Evolutionary conservation across 2,113 vertebrate species (phyloP).

Genomic region (human): DNA sequence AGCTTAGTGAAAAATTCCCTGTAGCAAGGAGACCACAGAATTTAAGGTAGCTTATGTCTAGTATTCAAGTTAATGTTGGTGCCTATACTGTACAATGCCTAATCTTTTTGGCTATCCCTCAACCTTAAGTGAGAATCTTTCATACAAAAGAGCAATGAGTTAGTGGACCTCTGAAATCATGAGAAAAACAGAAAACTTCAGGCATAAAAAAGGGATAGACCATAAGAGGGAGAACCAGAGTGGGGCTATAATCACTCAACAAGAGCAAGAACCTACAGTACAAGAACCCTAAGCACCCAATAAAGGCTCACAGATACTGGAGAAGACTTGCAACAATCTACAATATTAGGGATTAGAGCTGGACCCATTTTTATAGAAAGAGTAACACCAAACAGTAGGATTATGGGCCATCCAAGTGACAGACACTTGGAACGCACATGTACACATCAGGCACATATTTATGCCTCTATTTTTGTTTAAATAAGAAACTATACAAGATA

Average conservation of each 20-base stretch:
- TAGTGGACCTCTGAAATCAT: neutral
- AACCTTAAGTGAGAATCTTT: neutral
- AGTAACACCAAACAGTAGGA: neutral
- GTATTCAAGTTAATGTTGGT: neutral
- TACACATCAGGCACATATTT: neutral
- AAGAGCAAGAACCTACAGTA: neutral
- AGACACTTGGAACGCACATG: neutral
- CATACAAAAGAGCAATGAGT: neutral
- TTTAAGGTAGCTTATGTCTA: neutral
- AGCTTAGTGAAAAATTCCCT: neutral
- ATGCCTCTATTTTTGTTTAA: neutral
- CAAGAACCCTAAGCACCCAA: neutral
- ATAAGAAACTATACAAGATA: neutral
- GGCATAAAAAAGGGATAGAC: neutral
- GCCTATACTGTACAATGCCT: neutral
- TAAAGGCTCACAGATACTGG: neutral
- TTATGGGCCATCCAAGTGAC: neutral
- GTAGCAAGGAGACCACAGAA: neutral
- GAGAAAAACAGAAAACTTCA: neutral
- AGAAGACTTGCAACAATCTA: neutral
- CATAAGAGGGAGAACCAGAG: neutral
- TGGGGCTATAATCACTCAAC: neutral
- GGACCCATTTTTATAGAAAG: neutral
- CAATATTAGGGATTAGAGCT: neutral
- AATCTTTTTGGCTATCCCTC: neutral